These are phyloP conservation scores for Eulemur rubriventer DNA, from an alignment of 2,797 vertebrate genomes.

Conservation along the genomic window DNA sequence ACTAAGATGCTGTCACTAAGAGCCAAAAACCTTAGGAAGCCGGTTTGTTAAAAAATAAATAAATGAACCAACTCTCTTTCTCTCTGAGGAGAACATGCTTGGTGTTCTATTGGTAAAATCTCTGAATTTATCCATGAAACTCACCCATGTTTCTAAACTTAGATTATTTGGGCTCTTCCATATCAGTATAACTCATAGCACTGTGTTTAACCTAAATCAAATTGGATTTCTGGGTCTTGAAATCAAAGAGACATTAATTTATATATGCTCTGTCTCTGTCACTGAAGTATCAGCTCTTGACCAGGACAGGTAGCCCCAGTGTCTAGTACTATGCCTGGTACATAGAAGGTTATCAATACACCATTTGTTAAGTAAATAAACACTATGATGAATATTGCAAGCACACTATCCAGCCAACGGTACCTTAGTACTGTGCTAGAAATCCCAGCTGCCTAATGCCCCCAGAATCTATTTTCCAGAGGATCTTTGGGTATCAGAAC, in stretches of 20 bases:
- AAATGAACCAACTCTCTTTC: background rate
- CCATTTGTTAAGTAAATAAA: background rate
- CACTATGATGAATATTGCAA: background rate
- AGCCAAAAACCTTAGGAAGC: background rate
- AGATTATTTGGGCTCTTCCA: background rate
- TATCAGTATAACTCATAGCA: background rate
- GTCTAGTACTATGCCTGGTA: background rate
- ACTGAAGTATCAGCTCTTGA: background rate
- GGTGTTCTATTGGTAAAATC: background rate
- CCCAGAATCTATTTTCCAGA: background rate
- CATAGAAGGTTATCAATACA: background rate
- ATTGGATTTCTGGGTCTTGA: background rate
- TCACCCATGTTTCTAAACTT: background rate
- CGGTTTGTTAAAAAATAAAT: background rate
- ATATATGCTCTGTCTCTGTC: background rate
- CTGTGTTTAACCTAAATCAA: background rate
- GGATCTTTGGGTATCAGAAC: background rate
- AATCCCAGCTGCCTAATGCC: background rate
- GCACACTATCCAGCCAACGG: background rate
- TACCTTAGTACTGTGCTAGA: background rate
- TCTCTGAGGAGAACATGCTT: background rate
- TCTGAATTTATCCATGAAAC: background rate
- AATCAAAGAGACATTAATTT: background rate
- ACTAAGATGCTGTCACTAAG: background rate
- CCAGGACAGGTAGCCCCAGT: background rate